Evolutionary conservation across 2,797 vertebrate species (phyloP).

Genomic region (Pogoniulus pusillus): DNA sequence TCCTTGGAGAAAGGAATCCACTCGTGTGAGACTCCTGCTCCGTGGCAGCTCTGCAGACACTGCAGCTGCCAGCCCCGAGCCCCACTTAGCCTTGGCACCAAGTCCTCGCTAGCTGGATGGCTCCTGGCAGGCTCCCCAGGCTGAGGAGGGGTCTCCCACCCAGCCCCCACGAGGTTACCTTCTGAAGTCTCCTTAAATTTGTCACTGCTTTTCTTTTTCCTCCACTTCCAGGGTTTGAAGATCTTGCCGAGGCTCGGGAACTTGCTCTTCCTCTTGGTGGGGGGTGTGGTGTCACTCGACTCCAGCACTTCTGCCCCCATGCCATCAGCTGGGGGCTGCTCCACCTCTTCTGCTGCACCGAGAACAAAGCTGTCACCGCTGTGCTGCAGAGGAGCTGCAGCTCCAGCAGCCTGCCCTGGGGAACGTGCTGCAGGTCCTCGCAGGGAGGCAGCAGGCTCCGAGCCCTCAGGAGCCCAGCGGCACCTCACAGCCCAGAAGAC

Average conservation of each 20-base stretch:
- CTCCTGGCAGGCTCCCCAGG: neutral
- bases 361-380: neutral
- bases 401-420: neutral
- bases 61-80: neutral
- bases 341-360: constrained; percentile 79
- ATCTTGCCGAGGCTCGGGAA: constrained; percentile 95
- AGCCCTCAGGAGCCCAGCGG: neutral
- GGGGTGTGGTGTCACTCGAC: constrained; percentile 85
- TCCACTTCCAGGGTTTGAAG: constrained; percentile 99
- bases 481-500: neutral
- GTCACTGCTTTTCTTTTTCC: constrained; percentile 98
- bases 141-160: neutral
- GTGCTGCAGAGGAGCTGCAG: neutral
- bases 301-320: constrained; percentile 85
- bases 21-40: constrained; percentile 12
- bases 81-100: neutral
- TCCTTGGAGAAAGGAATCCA: neutral
- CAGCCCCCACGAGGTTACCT: constrained; percentile 76
- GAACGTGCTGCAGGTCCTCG: neutral
- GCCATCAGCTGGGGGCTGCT: constrained; percentile 76
- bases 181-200: constrained; percentile 97
- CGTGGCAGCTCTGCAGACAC: neutral
- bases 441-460: neutral
- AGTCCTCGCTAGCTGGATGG: neutral
- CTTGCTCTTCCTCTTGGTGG: constrained; percentile 95